A percentile compares a stretch with the other conserved stretches of the same genome.
phyloP scores from a whole-genome alignment of 2,113 vertebrate genomes.

The Toxostoma redivivum region DNA sequence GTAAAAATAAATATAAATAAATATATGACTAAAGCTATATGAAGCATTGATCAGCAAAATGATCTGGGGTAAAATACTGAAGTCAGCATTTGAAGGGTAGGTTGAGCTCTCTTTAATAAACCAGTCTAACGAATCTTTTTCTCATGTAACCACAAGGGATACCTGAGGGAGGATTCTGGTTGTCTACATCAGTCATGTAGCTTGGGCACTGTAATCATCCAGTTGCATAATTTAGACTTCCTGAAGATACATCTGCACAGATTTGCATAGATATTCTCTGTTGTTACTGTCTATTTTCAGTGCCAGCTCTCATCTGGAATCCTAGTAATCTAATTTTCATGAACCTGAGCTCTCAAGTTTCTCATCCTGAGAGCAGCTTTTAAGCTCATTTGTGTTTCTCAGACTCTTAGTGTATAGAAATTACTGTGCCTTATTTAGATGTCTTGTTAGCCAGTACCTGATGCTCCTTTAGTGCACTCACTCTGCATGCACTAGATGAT shows the following conservation, averaged over 20 bases:
- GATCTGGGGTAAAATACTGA: neutral
- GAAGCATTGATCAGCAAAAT: neutral
- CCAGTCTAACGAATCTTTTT: neutral
- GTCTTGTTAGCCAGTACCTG: neutral
- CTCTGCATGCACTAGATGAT: neutral
- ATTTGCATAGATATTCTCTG: slow-evolving; percentile 43
- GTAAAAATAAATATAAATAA: neutral
- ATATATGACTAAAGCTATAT: neutral
- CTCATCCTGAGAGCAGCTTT: neutral
- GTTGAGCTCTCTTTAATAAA: neutral
- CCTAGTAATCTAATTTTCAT: slow-evolving; percentile 58
- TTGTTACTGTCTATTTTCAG: neutral
- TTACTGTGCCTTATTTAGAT: slow-evolving; percentile 11
- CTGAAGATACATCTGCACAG: slow-evolving; percentile 35
- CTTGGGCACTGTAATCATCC: neutral
- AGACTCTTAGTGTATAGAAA: neutral
- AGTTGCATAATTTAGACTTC: slow-evolving; percentile 48
- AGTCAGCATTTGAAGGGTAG: neutral
- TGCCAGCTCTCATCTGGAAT: slow-evolving; percentile 28
- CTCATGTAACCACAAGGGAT: neutral
- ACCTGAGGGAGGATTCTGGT: neutral
- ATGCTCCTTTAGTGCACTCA: neutral
- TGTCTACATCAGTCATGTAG: slow-evolving; percentile 22
- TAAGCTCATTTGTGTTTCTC: neutral
- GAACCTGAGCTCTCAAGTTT: slow-evolving; percentile 15